Conservation (phyloP, 2,113 vertebrate species). For the Melanocharis versteri region DNA sequence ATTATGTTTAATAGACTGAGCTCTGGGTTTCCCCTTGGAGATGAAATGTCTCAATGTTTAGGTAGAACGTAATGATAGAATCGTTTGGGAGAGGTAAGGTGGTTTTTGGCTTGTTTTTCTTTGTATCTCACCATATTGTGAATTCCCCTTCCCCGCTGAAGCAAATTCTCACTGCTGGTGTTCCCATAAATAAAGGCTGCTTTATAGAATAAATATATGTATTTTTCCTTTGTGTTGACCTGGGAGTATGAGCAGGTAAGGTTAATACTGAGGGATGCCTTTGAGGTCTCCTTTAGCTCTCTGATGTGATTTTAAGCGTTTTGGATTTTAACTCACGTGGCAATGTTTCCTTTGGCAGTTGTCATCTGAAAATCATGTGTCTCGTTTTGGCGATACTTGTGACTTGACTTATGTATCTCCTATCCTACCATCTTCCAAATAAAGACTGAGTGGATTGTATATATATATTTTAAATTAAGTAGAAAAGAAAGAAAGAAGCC, state of each 20-base stretch:
- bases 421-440: not conserved
- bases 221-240: not conserved
- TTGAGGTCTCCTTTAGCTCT: not conserved
- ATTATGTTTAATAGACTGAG: not conserved
- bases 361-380: not conserved
- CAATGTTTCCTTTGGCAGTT: not conserved
- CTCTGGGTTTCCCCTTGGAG: constrained; percentile 38
- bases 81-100: not conserved
- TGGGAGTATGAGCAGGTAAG: not conserved
- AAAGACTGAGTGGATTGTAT: not conserved
- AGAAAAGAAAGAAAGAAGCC: not conserved
- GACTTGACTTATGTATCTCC: not conserved
- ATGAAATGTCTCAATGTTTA: not conserved
- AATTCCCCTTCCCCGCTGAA: constrained; percentile 16
- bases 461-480: not conserved
- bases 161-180: not conserved
- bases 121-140: constrained; percentile 1
- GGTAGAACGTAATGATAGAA: not conserved
- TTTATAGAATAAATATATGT: not conserved
- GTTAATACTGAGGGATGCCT: not conserved
- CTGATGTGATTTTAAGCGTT: not conserved
- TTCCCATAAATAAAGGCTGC: constrained; percentile 12
- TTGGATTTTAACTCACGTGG: not conserved
- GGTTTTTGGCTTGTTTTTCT: constrained; percentile 17
- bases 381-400: not conserved